Conservation (phyloP, 2,113 vertebrate genomes). For the Chlamydotis undulata region DNA sequence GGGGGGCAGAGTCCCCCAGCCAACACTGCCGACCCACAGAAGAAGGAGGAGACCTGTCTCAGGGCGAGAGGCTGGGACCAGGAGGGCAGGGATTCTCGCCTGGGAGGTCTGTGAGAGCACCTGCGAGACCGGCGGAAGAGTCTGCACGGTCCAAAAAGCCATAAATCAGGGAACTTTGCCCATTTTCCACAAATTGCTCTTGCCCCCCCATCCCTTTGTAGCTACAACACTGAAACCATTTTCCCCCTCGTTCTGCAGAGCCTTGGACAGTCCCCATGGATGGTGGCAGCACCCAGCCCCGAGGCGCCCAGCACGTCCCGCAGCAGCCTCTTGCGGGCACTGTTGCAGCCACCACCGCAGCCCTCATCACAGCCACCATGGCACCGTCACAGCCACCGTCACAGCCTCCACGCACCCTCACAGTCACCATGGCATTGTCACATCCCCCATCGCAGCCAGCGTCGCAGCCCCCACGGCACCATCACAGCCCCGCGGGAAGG, state of each 20-base stretch:
- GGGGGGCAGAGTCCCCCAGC: background rate
- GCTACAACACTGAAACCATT: background rate
- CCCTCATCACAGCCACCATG: background rate
- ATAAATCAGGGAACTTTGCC: background rate
- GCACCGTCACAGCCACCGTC: background rate
- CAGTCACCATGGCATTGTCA: too few species aligned
- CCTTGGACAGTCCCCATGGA: accelerated
- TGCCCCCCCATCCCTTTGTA: accelerated
- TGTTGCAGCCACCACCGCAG: background rate
- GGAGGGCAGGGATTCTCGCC: background rate
- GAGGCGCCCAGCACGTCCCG: accelerated
- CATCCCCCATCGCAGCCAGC: too few species aligned
- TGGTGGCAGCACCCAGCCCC: accelerated
- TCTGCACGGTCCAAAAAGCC: accelerated
- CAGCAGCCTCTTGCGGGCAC: background rate
- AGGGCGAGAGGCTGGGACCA: background rate
- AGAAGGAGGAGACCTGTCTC: background rate
- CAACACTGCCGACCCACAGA: accelerated
- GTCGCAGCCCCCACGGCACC: background rate
- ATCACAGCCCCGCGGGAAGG: background rate
- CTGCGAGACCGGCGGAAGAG: background rate
- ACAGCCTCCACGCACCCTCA: too few species aligned
- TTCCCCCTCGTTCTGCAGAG: accelerated
- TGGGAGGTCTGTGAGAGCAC: background rate
- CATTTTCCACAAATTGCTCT: accelerated